Evolutionary conservation across 2,113 vertebrate species (phyloP), one percentile per base, ranked within the genome.

Genomic region (Acanthochromis polyacanthus): DNA sequence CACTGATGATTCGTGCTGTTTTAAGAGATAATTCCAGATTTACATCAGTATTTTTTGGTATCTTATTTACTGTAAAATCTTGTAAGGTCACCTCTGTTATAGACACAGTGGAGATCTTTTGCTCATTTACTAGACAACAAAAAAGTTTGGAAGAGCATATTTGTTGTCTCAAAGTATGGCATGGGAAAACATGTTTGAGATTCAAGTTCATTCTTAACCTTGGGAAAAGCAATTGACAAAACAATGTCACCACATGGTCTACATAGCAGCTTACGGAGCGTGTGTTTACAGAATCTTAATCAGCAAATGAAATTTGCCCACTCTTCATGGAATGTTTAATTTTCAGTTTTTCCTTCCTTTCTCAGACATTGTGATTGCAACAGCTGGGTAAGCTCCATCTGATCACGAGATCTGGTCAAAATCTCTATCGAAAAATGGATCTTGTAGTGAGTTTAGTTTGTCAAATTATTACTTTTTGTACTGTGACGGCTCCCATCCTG

Each of bases 231-330:
- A 60, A 32, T 36, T 0, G n/a, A 58, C 25, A 71, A 71, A 57
- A 71, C 40, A 50, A 23, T 8, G 45, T 59, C 28, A 17, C n/a
- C 43, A 25, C 45, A 51, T 1, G 46, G 57, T 20, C 30, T n/a
- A 0, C 40, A 3, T 46, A 46, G 15, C 45, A 46, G 45, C 45
- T 36, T 36, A 8, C 10, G 32, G 7, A 36, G 2, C 7, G 9
- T 36, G 32, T 7, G 32, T 36, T 36, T 36, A 10, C 32, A 36
- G 32, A 9, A 36, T 36, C 32, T 10, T 36, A 36, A 36, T 36
- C 45, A 53, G 22, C 36, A 63, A 59, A 63, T 63, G 48, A 9
- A 22, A 9, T 58, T 45, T 48, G 14, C 40, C 25, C 53, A 0
- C 38, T 70, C 46, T 22, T 58, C 0, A 1, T 58, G 23, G 40